Evolutionary conservation across 2,797 vertebrate genomes (phyloP).

Genomic region (Synaphobranchus kaupii): DNA sequence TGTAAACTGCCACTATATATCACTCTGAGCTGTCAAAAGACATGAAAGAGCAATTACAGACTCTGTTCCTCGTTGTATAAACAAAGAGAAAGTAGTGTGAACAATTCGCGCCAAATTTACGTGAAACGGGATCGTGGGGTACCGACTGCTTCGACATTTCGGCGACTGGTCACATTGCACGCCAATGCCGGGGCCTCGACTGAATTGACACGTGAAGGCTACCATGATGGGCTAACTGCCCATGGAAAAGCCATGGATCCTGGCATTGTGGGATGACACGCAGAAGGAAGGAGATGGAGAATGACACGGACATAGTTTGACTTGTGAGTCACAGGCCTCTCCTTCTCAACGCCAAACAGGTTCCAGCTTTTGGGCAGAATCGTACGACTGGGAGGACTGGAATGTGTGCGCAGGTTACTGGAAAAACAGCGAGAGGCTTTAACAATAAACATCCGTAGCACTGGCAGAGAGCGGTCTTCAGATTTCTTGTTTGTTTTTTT

Average conservation of each 20-base stretch:
- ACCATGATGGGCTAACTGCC: not conserved
- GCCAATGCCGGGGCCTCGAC: too few species aligned
- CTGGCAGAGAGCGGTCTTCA: not conserved
- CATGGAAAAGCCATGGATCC: not conserved
- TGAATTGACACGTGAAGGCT: too few species aligned
- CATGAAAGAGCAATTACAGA: not conserved
- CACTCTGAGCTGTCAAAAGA: conserved; percentile 14
- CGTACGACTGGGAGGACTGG: not conserved
- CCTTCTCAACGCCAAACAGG: too few species aligned
- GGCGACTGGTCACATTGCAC: not conserved
- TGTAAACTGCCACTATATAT: conserved; percentile 25
- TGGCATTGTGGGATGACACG: too few species aligned
- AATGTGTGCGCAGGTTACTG: not conserved
- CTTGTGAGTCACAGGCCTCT: not conserved
- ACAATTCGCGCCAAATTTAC: not conserved
- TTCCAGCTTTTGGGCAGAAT: too few species aligned
- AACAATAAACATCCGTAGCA: not conserved
- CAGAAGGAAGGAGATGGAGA: not conserved
- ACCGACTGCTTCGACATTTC: not conserved
- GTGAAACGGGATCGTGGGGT: not conserved
- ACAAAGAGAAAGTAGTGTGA: conserved; percentile 1
- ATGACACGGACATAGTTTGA: not conserved
- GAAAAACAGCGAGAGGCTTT: not conserved
- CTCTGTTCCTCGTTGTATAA: not conserved
- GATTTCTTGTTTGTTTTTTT: too few species aligned